Evolutionary conservation across 2,888 invertebrate species (phyloP).

Genomic region (Stenodema calcarata): DNA sequence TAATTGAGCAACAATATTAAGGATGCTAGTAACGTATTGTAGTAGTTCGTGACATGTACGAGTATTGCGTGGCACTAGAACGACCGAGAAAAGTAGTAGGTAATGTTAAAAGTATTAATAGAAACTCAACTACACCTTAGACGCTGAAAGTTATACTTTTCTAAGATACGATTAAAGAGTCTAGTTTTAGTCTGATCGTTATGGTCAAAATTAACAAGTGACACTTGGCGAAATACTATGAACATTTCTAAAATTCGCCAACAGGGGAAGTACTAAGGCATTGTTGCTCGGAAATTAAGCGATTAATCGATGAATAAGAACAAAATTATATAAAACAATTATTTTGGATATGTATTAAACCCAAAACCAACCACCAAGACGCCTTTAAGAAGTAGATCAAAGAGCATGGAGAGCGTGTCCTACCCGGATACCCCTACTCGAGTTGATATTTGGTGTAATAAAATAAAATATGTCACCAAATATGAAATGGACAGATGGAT

Average conservation of each 20-base stretch:
- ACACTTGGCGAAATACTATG: no score
- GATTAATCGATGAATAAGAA: not conserved
- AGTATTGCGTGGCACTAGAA: not conserved
- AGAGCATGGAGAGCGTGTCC: not conserved
- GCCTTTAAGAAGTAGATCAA: constrained; percentile 3
- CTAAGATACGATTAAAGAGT: no score
- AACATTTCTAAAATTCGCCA: no score
- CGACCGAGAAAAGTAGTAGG: not conserved
- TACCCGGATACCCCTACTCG: no score
- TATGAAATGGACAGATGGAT: no score
- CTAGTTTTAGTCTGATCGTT: no score
- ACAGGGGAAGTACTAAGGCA: not conserved
- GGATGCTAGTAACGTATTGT: not conserved
- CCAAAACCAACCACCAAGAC: constrained; percentile 11
- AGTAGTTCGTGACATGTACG: not conserved
- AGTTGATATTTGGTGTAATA: no score
- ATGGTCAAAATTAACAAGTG: no score
- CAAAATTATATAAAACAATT: not conserved
- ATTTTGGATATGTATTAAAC: constrained; percentile 26
- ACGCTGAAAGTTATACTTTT: no score
- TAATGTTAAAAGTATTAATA: not conserved
- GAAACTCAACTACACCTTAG: no score
- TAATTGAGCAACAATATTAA: constrained; percentile 41
- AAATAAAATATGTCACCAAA: no score
- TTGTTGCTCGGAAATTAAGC: constrained; percentile 14